Evolutionary conservation across 2,113 vertebrate genomes (phyloP), one percentile per base, ranked within the genome.

Genomic region (Chrysochloris asiatica): DNA sequence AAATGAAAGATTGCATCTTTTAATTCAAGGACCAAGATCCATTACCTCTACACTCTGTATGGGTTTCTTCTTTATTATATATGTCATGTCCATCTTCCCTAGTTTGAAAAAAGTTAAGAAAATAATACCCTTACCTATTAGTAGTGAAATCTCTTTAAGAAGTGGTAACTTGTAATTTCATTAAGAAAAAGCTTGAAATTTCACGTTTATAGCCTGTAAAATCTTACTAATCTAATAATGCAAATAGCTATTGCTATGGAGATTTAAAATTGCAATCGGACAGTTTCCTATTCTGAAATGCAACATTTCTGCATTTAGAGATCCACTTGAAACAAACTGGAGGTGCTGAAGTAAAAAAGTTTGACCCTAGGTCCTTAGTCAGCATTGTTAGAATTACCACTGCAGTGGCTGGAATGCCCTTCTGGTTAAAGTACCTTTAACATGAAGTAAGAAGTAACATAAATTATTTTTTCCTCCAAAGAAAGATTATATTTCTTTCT

Each of bases 371-470:
- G 47, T 88, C 38, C 77, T 84, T 90, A 92, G 83, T 61, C 59
- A 91, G 38, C 71, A 77, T 92, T 63, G 4, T 63, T 56, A 65
- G 10, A 9, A 83, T 45, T 83, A 30, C 43, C 45, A 59, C 1
- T 83, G 8, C 26, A 59, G 21, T 88, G 63, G 19, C 33, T 79
- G 59, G 14, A 71, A 82, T 79, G 50, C 4, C 47, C n/a, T 72
- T 89, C 84, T 78, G 61, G 47, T 81, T 24, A 72, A 93, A 71
- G 8, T 72, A 89, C 26, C 4, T 88, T 90, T 82, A 91, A 80
- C 79, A 10, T 89, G 17, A 85, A 93, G 41, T 90, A 93, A 88
- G 95, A 93, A 52, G n/a, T 89, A 83, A 95, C 38, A 28, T 52
- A 95, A 24, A 54, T 56, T 65, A 38, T 0, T 0, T 86, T 61